phyloP scores from a whole-genome alignment of 2,888 invertebrate genomes.

The Rhodophaea formosa region DNA sequence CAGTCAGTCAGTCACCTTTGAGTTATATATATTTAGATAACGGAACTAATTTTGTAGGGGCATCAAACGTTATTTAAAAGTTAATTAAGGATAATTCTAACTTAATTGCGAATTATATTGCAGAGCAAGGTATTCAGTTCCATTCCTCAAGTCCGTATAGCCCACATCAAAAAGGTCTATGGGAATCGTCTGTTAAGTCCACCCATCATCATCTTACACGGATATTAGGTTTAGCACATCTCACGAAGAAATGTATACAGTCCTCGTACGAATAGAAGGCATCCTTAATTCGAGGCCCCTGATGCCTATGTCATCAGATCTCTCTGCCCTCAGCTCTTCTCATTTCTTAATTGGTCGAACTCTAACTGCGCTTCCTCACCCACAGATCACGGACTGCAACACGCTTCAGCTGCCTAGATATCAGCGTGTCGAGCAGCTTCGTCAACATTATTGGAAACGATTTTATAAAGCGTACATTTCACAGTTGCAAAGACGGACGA shows the following conservation, averaged over 20 bases:
- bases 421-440: too few relatives aligned
- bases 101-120: background rate
- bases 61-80: background rate
- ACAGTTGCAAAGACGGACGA: background rate
- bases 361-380: too few relatives aligned
- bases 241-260: too few relatives aligned
- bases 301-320: constrained; percentile 29
- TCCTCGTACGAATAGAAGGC: too few relatives aligned
- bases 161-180: constrained; percentile 24
- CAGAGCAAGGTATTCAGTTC: constrained; percentile 15
- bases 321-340: constrained; percentile 34
- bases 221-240: too few relatives aligned
- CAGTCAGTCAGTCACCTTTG: too few relatives aligned
- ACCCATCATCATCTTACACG: constrained; percentile 21
- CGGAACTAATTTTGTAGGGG: background rate
- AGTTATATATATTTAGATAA: too few relatives aligned
- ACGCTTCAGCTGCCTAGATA: too few relatives aligned
- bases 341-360: constrained; percentile 41
- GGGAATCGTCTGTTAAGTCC: constrained; percentile 19
- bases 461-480: background rate
- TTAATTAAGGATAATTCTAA: constrained; percentile 1
- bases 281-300: constrained; percentile 34
- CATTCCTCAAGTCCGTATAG: constrained; percentile 21
- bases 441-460: constrained; percentile 19
- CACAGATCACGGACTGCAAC: too few relatives aligned